Base-by-base conservation (phyloP, 2,888 invertebrate species). In the Melanostoma scalare region DNA sequence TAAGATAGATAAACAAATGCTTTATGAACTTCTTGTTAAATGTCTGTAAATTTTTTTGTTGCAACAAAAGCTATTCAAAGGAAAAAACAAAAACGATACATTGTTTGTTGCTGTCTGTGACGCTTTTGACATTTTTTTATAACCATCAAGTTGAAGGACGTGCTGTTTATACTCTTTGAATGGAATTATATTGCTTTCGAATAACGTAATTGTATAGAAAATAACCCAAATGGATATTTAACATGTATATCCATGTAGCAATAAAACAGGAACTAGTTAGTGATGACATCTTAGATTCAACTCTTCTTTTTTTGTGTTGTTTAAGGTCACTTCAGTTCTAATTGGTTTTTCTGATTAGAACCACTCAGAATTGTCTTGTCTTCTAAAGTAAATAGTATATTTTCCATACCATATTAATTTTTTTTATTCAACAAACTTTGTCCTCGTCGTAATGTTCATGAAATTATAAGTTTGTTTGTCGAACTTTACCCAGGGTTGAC, bases 1-100 rank as follows among this genome's bases (percentile, higher is more conserved):
- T 56, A 56, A 72, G 40, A 72, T 36, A 73, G 72, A 82, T 68
- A 63, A 68, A 63, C 48, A 68, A 77, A 73, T 68, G 77, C 73
- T 82, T 82, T 77, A 82, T 56, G 67, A 53, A 67, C 36, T 52
- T 36, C 65, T 75, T 75, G 75, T 76, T 76, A 75, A 75, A 77
- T 67, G 67, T 73, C 38, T 79, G 65, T 79, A 79, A 55, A 52
- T 63, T n/a, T 50, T 71, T 85, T 71, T 40, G 50, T 72, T 76
- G 61, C 50, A 72, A 76, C 38, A 68, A 79, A 61, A 53, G 55
- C 48, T 35, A 60, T 61, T 61, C 30, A 42, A 40, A 38, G n/a
- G 71, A 40, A 71, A 68, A 8, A 38, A 56, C 58, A 58, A 56
- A 56, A 40, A 63, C 65, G 63, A 40, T n/a, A 50, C 56, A 73